Evolutionary conservation across 2,113 vertebrate genomes (phyloP), one percentile per base, ranked within the genome.

Genomic region (Centrocercus urophasianus): DNA sequence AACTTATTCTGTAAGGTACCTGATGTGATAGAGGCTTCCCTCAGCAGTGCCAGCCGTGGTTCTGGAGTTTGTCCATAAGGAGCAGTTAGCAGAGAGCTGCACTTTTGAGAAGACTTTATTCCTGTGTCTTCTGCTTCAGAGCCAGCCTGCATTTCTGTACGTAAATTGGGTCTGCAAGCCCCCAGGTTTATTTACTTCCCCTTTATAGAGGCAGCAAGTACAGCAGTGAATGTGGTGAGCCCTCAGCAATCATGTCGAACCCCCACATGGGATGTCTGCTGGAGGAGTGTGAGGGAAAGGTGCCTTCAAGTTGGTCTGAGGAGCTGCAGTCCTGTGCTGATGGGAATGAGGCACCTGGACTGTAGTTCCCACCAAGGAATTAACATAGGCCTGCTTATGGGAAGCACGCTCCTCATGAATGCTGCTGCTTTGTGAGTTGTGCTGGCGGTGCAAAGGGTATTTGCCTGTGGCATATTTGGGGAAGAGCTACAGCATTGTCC

Each of bases 201-300:
- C 40, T 21, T 25, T 38, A 27, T n/a, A 34, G 27, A 28, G 42
- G 34, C 18, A 75, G 18, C 18, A 15, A 65, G n/a, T 15, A 22
- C n/a, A 54, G 78, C 69, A 94, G 57, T 91, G 43, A 2, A 97
- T 98, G 86, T 95, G 97, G 83, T 95, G 98, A 60, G 98, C 98
- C 82, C 98, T 98, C 95, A 98, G 98, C 24, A 97, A 98, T 71
- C 98, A 98, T 22, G 95, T 98, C 30, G 94, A 98, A 77, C 97
- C 97, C 98, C 98, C 38, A 38, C 97, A 15, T 98, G 98, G 98
- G 98, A 98, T 4, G 93, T 94, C 75, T 98, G 98, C 97, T 98
- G 98, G 98, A 99, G 94, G 93, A 98, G 96, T 0, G 64, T 97
- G 67, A 97, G 98, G 90, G 98, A 98, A 94, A 97, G 97, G 81